Evolutionary conservation across 2,113 vertebrate species (phyloP).

Genomic region (Malurus melanocephalus): DNA sequence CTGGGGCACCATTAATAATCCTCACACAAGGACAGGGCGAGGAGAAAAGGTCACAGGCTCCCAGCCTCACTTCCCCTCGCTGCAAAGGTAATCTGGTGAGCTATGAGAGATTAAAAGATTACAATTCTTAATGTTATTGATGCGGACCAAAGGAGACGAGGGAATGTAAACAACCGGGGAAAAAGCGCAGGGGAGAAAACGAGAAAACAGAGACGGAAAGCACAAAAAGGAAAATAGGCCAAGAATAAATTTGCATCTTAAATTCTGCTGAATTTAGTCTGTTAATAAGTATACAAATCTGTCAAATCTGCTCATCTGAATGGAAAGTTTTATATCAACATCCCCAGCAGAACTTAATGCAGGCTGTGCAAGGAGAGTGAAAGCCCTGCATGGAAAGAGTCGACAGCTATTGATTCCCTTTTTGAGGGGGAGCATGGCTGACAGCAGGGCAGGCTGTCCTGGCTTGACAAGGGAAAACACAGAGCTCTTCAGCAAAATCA

Average conservation of each 20-base stretch:
- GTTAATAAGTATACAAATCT: slow-evolving; percentile 49
- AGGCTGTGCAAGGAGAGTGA: not conserved
- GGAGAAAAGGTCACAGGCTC: not conserved
- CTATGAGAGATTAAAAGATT: slow-evolving; percentile 7
- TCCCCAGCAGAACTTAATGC: not conserved
- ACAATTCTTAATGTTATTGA: not conserved
- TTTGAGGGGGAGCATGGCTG: not conserved
- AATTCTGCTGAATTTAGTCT: slow-evolving; percentile 38
- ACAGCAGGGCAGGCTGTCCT: not conserved
- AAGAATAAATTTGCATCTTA: slow-evolving; percentile 63
- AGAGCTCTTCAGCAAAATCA: not conserved
- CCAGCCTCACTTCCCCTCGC: not conserved
- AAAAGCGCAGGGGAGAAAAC: slow-evolving; percentile 12
- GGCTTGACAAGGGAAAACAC: not conserved
- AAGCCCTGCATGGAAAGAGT: accelerated
- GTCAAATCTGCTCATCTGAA: slow-evolving; percentile 34
- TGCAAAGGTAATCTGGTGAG: not conserved
- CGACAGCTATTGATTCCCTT: not conserved
- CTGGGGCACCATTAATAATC: not conserved
- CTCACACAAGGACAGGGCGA: not conserved
- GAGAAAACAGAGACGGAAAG: slow-evolving; percentile 2
- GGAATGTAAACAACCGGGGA: not conserved
- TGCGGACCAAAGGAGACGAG: not conserved
- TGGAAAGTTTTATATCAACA: not conserved
- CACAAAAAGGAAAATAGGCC: slow-evolving; percentile 50